Conservation (phyloP, 2,888 invertebrate genomes). For the Biston stratarius region DNA sequence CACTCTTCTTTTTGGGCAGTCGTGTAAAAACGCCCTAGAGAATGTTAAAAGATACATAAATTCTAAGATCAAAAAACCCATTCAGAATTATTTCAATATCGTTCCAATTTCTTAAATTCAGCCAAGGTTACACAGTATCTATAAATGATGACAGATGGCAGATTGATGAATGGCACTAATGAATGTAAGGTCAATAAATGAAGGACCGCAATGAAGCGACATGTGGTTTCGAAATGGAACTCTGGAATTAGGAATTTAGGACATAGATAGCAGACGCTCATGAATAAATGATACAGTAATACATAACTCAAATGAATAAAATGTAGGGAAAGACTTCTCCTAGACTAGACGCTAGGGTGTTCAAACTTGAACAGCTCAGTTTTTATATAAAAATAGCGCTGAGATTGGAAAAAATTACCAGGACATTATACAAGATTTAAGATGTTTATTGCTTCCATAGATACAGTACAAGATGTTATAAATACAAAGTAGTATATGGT, state of each 20-base stretch:
- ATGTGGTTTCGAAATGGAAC: conserved; percentile 33
- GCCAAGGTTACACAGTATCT: conserved; percentile 28
- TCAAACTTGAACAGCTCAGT: too few species aligned
- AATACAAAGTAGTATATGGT: too few species aligned
- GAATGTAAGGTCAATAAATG: conserved; percentile 44
- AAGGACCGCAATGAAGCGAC: conserved; percentile 30
- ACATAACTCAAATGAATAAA: background rate
- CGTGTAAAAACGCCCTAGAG: too few species aligned
- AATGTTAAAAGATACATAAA: background rate
- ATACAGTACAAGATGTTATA: too few species aligned
- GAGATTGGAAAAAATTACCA: too few species aligned
- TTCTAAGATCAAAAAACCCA: background rate
- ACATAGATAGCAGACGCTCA: conserved; percentile 19
- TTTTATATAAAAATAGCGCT: too few species aligned
- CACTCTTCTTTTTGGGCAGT: too few species aligned
- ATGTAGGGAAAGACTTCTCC: too few species aligned
- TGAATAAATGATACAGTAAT: background rate
- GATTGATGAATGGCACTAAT: conserved; percentile 52
- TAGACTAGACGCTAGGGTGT: too few species aligned
- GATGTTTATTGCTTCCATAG: too few species aligned
- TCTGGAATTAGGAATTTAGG: conserved; percentile 32
- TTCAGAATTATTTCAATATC: background rate
- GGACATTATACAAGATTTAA: too few species aligned
- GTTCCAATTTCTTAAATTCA: conserved; percentile 5
- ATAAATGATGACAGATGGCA: conserved; percentile 46